Conservation (phyloP, 53 echinoderm and acorn worm genomes). For the Zoroaster sp. region DNA sequence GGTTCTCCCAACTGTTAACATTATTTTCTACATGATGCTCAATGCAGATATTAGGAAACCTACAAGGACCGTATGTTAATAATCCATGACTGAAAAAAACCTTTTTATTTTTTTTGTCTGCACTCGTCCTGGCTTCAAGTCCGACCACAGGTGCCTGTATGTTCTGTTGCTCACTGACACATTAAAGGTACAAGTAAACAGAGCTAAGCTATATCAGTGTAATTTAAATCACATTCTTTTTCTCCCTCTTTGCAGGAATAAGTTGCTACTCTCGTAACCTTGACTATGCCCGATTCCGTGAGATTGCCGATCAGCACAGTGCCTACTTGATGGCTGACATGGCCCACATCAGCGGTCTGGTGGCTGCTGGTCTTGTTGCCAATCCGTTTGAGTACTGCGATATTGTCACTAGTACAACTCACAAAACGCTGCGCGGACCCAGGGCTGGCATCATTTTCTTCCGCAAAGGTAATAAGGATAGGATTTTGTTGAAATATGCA, state of each 20-base stretch:
- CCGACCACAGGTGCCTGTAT: no score
- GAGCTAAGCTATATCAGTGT: not conserved
- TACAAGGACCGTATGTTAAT: no score
- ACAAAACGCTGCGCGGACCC: constrained; percentile 93
- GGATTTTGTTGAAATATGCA: no score
- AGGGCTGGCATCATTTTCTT: constrained; percentile 93
- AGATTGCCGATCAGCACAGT: constrained; percentile 81
- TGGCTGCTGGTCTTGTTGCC: constrained; percentile 68
- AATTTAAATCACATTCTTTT: not conserved
- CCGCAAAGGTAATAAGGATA: constrained; percentile 77
- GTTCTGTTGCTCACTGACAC: no score
- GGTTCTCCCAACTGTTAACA: no score
- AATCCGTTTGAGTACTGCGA: constrained; percentile 91
- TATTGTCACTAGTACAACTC: constrained; percentile 97
- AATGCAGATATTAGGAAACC: no score
- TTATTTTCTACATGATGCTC: no score
- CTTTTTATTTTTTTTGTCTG: no score
- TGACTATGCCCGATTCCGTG: constrained; percentile 80
- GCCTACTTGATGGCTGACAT: constrained; percentile 88
- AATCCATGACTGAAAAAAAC: no score
- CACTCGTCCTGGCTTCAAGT: no score
- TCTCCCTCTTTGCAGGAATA: constrained; percentile 60
- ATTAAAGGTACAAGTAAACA: no score
- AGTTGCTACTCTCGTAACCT: constrained; percentile 96
- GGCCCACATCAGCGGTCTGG: constrained; percentile 96